Evolutionary conservation across 2,797 vertebrate genomes (phyloP), one percentile per base, ranked within the genome.

Genomic region (Tinamus major): DNA sequence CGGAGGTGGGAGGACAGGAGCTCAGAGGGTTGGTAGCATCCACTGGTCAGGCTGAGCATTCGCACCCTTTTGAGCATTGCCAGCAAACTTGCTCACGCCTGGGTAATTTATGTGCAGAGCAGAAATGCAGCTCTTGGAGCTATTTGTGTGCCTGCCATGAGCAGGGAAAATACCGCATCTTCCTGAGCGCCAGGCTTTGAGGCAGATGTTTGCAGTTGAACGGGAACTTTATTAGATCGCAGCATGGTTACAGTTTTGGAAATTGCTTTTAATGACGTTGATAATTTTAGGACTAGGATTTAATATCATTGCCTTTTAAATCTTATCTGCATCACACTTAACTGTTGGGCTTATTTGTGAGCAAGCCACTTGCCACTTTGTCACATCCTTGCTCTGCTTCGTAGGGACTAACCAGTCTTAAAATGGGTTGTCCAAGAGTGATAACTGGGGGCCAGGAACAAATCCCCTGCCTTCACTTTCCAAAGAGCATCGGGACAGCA

Each of bases 141-240:
- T 76, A 6, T 59, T 79, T 84, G 51, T 46, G 90, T 63, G 79
- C 70, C 69, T 51, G 65, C 77, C 29, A 4, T 31, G 74, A 27
- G n/a, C 42, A 24, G 4, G 16, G n/a, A 35, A 31, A 62, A 49
- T 21, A 4, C 58, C 35, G 51, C 11, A 1, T 55, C 35, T 16
- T 46, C 39, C 79, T 48, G 29, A 81, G 69, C 35, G 82, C 58
- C 67, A 72, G 76, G 48, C 67, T 70, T 46, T 9, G 91, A 95
- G 83, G 62, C 70, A 81, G 94, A 72, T 39, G 9, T 42, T 93
- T 81, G 53, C 68, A 49, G 67, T 41, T 55, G 37, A 90, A 58
- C 76, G 79, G 92, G 81, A 92, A 29, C 63, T 89, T 83, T 49
- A 93, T 93, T 90, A 84, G 70, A 88, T 93, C 85, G 74, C 90